Percentiles rank a stretch among this genome's conserved stretches.
These are phyloP conservation scores for Lampropteryx suffumata DNA, from an alignment of 2,888 invertebrate genomes.

Conservation along the genomic window DNA sequence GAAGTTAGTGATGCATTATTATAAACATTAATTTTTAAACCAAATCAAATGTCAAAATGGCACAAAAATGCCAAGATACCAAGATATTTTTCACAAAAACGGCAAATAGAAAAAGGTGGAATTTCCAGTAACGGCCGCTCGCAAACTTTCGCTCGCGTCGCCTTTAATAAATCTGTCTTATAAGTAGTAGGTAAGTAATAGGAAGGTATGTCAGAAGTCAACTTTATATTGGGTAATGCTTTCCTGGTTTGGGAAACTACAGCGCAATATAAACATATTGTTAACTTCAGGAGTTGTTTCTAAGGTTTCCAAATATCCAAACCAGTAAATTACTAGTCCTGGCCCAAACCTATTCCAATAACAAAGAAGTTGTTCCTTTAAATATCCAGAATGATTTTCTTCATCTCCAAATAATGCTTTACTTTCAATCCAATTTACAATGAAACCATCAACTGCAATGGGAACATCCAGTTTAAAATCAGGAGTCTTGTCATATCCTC, in stretches of 20 bases:
- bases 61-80: no score
- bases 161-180: no score
- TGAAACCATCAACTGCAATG: constrained; percentile 91
- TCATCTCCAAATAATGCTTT: constrained; percentile 97
- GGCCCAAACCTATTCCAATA: constrained; percentile 98
- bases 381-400: constrained; percentile 90
- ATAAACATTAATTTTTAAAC: no score
- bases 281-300: constrained; percentile 86
- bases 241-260: constrained; percentile 76
- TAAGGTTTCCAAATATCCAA: constrained; percentile 90
- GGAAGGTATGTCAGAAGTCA: constrained; percentile 43
- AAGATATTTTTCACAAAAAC: no score
- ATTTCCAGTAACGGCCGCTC: no score
- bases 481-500: constrained; percentile 97
- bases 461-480: constrained; percentile 96
- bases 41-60: no score
- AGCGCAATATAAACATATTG: constrained; percentile 81
- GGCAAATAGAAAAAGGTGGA: no score
- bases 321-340: constrained; percentile 97
- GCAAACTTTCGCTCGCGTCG: no score
- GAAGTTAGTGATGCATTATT: no score
- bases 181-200: no score
- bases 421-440: constrained; percentile 98
- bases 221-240: constrained; percentile 75
- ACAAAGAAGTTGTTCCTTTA: constrained; percentile 92